Percentiles rank a stretch among this genome's conserved stretches.
Conservation (phyloP, 2,113 vertebrate species). For the Ictalurus furcatus region DNA sequence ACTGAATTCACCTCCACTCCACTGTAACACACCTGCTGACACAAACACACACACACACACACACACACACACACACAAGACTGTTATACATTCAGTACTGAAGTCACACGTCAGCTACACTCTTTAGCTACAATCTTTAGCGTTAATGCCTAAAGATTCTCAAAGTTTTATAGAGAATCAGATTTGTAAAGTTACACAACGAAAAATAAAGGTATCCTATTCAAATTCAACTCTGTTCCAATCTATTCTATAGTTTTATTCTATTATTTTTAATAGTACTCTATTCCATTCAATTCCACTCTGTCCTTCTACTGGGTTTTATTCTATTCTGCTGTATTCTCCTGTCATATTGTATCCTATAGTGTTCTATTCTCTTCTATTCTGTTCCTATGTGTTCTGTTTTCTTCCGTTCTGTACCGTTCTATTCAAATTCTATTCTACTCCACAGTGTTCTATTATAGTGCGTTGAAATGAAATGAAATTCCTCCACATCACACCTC, state of each 20-base stretch:
- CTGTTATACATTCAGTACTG: no score
- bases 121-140: neutral
- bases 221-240: neutral
- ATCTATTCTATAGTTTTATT: neutral
- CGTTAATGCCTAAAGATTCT: neutral
- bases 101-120: no score
- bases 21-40: conserved; percentile 61
- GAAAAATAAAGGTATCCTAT: neutral
- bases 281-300: neutral
- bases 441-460: no score
- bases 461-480: neutral
- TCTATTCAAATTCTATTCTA: no score
- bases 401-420: neutral
- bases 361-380: neutral
- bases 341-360: neutral
- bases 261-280: neutral
- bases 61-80: neutral
- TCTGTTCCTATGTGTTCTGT: no score
- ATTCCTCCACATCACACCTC: neutral
- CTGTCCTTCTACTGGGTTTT: no score
- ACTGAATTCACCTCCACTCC: conserved; percentile 62
- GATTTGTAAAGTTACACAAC: neutral
- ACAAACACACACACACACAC: conserved; percentile 30
- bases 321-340: neutral
- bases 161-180: neutral